phyloP scores from a whole-genome alignment of 2,113 vertebrate species.

The Rhinoptilus africanus region DNA sequence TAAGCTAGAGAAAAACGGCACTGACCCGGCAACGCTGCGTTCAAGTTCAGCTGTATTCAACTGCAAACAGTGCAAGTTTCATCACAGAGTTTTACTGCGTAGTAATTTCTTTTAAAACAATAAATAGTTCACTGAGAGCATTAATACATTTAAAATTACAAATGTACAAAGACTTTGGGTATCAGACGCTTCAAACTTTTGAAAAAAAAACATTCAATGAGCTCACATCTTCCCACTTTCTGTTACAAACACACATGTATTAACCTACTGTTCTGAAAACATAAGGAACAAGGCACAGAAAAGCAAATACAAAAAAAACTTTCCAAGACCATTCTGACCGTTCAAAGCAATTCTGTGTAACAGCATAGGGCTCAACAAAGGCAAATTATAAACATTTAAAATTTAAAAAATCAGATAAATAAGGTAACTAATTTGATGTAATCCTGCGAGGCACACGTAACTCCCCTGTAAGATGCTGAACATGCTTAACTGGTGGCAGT shows the following conservation, averaged over 20 bases:
- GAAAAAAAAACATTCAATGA: not conserved
- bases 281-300: conserved; percentile 51
- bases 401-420: not conserved
- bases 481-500: not conserved
- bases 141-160: conserved; percentile 61
- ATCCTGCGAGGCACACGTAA: not conserved
- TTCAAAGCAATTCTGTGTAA: not conserved
- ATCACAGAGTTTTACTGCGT: conserved; percentile 8
- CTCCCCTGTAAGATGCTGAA: not conserved
- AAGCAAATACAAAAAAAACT: conserved; percentile 34
- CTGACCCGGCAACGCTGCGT: fast-evolving
- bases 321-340: not conserved
- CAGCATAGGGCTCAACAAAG: conserved; percentile 23
- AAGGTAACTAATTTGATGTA: not conserved
- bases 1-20: not conserved
- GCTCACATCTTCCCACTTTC: not conserved
- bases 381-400: conserved; percentile 6
- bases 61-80: not conserved
- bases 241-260: not conserved
- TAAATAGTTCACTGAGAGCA: conserved; percentile 55
- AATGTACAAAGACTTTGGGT: conserved; percentile 67
- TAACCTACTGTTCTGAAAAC: not conserved
- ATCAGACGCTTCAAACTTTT: conserved; percentile 9
- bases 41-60: not conserved
- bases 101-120: conserved; percentile 42